Conservation (phyloP, 30 jellyfish, hydroid and myxozoan genomes). For the Aurelia sp. region DNA sequence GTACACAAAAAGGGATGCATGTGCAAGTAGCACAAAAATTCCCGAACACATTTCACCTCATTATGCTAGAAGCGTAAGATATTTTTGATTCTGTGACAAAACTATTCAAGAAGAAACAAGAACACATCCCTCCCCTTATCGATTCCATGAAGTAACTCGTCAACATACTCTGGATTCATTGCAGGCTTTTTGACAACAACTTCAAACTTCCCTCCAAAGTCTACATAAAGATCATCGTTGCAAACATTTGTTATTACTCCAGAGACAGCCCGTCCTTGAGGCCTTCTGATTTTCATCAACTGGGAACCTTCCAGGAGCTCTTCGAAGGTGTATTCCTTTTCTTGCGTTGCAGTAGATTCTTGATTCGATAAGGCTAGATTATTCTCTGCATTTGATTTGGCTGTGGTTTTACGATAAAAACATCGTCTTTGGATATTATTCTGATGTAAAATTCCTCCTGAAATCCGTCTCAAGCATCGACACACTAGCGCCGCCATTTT, state of each 20-base stretch:
- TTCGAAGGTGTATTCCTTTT: constrained; percentile 53
- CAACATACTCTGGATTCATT: constrained; percentile 53
- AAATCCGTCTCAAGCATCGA: too few relatives aligned
- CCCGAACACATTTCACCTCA: too few relatives aligned
- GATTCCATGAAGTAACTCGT: too few relatives aligned
- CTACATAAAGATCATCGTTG: constrained; percentile 88
- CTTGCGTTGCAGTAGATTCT: background rate
- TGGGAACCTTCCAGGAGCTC: constrained; percentile 77
- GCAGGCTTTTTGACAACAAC: constrained; percentile 86
- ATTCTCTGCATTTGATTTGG: background rate
- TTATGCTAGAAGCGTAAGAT: too few relatives aligned
- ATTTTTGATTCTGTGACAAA: too few relatives aligned
- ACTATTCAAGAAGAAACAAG: too few relatives aligned
- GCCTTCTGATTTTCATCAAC: constrained; percentile 82
- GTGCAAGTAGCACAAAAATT: too few relatives aligned
- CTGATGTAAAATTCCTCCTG: background rate
- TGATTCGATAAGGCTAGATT: background rate
- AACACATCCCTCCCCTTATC: too few relatives aligned
- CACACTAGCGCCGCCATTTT: too few relatives aligned
- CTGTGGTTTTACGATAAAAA: background rate
- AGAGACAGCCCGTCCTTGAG: constrained; percentile 64
- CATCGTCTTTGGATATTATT: background rate
- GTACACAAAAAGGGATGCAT: too few relatives aligned
- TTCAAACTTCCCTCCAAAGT: constrained; percentile 88
- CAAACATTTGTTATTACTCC: constrained; percentile 81